phyloP scores from a whole-genome alignment of 2,888 invertebrate species.

The Liposcelis brunnea region DNA sequence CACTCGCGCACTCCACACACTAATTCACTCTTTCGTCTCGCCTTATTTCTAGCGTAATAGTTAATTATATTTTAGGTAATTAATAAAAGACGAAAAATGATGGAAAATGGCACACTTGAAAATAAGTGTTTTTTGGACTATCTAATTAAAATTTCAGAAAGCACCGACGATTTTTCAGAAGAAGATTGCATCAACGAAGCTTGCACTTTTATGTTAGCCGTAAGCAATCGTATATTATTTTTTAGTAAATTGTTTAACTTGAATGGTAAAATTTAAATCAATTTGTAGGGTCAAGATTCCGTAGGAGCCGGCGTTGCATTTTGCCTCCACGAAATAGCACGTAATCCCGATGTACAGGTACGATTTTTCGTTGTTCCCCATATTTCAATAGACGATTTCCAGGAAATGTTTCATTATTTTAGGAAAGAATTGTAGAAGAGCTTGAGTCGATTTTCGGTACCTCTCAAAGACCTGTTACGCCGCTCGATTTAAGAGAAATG shows the following conservation, averaged over 20 bases:
- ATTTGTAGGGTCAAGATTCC: conserved; percentile 37
- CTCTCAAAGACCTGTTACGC: conserved; percentile 17
- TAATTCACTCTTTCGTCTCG: no score
- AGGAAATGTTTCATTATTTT: no score
- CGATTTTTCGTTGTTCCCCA: no score
- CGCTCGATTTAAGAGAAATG: conserved; percentile 22
- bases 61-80: conserved; percentile 25
- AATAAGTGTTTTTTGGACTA: conserved; percentile 32
- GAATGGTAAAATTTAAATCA: conserved; percentile 8
- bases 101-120: conserved; percentile 19
- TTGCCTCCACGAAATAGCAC: conserved; percentile 34
- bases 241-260: not conserved
- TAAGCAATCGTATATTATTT: conserved; percentile 17
- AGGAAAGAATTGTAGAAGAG: conserved; percentile 20
- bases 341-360: conserved; percentile 31
- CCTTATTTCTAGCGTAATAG: no score
- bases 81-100: conserved; percentile 22
- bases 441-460: conserved; percentile 20
- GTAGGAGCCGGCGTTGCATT: conserved; percentile 38
- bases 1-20: no score
- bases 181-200: conserved; percentile 40
- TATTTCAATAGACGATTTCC: no score
- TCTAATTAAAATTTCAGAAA: conserved; percentile 34
- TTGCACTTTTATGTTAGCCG: conserved; percentile 43
- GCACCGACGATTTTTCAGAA: conserved; percentile 32